These are phyloP conservation scores for Artemia sinica DNA, from an alignment of 2,888 invertebrate species.

Conservation along the genomic window DNA sequence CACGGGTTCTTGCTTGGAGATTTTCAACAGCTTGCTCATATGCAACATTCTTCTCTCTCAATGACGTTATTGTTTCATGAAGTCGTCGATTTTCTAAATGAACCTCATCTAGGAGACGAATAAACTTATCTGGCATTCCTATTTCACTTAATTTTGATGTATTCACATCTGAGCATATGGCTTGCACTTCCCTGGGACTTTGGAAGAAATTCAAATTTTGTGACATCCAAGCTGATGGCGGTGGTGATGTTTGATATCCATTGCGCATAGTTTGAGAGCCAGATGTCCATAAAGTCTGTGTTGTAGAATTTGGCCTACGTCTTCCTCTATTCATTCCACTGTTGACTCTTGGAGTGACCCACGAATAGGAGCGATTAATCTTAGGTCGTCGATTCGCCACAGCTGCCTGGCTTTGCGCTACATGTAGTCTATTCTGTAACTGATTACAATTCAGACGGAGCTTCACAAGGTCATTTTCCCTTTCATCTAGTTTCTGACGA, in stretches of 20 bases:
- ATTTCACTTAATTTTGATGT: neutral
- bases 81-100: conserved; percentile 1
- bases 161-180: neutral
- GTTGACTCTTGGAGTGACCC: conserved; percentile 4
- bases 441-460: neutral
- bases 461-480: conserved; percentile 8
- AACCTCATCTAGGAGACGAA: neutral
- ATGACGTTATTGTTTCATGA: neutral
- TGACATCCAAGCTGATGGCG: neutral
- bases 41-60: neutral
- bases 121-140: neutral
- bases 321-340: neutral
- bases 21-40: neutral
- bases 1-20: neutral
- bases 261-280: neutral
- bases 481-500: neutral
- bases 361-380: neutral
- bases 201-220: neutral
- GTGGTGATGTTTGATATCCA: neutral
- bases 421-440: neutral
- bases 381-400: neutral
- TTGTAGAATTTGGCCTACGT: neutral
- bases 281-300: neutral
- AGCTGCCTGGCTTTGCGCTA: neutral
- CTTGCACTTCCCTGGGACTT: neutral